Evolutionary conservation across 37 sponge, comb jelly and placozoan species (phyloP), one percentile per base, ranked within the genome.

Genomic region (Spongilla lacustris): DNA sequence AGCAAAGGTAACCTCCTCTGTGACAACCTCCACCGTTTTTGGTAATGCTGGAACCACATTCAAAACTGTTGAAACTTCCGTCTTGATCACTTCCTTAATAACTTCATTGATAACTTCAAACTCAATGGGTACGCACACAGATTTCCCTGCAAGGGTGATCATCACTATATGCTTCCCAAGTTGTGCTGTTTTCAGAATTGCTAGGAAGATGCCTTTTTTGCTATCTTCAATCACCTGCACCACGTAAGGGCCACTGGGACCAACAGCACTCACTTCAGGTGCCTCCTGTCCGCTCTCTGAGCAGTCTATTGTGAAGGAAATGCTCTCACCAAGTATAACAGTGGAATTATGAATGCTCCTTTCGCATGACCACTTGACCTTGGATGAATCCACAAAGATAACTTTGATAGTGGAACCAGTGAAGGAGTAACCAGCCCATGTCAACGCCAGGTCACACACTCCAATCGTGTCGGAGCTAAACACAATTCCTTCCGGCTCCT

Each of bases 101-200:
- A 66, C 46, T 66, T 41, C 41, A 41, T 89, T 91, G 22, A 81
- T 68, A 38, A 91, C 90, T 31, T 88, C 87, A 67, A 96, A 81
- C 17, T 36, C 68, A 68, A 93, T 77, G 22, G 93, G 91, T 30
- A 84, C 85, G 24, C 71, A 38, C 19, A 97, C 84, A 0, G 86
- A 68, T 41, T 83, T 26, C 21, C 93, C 93, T n/a, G 87, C 91
- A 71, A 80, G 90, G 28, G 82, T 71, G 33, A 97, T 88, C 32
- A 73, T 86, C 9, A 97, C 84, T 12, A 66, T 30, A 68, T 93
- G 80, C 76, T 88, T 84, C 25, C 95, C 98, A 58, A 86, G 69
- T 36, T 97, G 93, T 89, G 87, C 86, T 14, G 95, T 91, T 22
- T 76, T 92, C 74, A 93, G 72, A 36, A 49, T 66, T 2, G 81